Evolutionary conservation across 2,113 vertebrate genomes (phyloP).

Genomic region (Prionailurus bengalensis): DNA sequence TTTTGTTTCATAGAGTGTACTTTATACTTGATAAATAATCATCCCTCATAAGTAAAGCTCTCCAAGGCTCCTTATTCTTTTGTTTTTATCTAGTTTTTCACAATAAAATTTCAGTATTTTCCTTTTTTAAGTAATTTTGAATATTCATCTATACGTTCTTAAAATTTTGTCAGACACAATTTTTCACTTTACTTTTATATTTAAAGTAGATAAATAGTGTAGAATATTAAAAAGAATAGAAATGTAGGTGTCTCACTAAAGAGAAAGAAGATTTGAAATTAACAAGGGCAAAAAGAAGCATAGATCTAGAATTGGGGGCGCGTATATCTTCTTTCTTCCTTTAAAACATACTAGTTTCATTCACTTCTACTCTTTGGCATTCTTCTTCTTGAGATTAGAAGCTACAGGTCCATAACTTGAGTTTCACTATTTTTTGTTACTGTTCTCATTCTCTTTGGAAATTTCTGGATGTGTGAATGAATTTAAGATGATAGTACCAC

Average conservation of each 20-base stretch:
- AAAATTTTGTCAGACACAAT: constrained; percentile 34
- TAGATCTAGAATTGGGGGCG: constrained; percentile 84
- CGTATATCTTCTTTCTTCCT: constrained; percentile 85
- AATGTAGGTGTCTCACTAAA: constrained; percentile 43
- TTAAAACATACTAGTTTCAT: constrained; percentile 74
- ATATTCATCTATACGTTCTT: constrained; percentile 33
- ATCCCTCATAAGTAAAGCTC: constrained; percentile 28
- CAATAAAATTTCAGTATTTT: neutral
- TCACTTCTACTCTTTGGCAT: constrained; percentile 26
- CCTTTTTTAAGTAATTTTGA: constrained; percentile 45
- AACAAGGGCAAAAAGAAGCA: constrained; percentile 81
- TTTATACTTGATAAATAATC: constrained; percentile 41
- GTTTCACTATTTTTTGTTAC: neutral
- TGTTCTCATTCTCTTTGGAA: neutral
- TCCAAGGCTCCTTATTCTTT: constrained; percentile 19
- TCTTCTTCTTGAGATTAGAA: constrained; percentile 81
- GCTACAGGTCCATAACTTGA: neutral
- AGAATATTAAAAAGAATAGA: constrained; percentile 58
- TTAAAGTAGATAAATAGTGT: constrained; percentile 38
- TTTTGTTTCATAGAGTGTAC: neutral
- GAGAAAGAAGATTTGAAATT: constrained; percentile 49
- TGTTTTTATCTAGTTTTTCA: constrained; percentile 47
- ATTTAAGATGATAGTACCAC: constrained; percentile 32
- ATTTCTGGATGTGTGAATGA: constrained; percentile 3
- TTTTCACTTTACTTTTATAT: constrained; percentile 44